Evolutionary conservation across 2,113 vertebrate species (phyloP).

Genomic region (Mystacornis crossleyi): DNA sequence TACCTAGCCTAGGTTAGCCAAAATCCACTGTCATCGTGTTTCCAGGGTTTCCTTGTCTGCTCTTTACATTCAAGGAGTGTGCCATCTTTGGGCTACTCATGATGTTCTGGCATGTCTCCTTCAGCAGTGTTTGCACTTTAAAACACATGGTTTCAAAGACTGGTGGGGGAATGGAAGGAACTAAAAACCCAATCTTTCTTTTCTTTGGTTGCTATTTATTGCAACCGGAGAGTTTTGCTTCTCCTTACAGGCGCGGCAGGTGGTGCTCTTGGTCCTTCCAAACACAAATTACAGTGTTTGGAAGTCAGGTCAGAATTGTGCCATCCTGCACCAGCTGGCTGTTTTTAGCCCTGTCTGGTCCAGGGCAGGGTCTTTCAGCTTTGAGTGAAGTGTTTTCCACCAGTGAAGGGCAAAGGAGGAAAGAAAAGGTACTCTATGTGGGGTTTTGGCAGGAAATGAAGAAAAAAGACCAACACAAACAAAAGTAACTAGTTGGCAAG

Average conservation of each 20-base stretch:
- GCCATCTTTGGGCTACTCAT: background rate
- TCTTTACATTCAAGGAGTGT: background rate
- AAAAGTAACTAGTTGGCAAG: background rate
- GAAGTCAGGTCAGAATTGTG: background rate
- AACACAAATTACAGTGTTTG: background rate
- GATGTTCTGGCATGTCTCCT: background rate
- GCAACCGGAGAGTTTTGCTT: background rate
- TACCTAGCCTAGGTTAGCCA: background rate
- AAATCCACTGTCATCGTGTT: fast-evolving
- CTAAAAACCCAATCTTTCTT: background rate
- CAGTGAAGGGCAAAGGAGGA: background rate
- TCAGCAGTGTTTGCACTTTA: background rate
- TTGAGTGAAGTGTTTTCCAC: background rate
- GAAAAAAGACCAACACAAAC: background rate
- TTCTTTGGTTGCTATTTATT: background rate
- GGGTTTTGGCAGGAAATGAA: background rate
- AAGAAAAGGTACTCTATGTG: background rate
- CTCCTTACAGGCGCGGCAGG: background rate
- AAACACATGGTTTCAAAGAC: background rate
- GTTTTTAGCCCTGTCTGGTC: background rate
- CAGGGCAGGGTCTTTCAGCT: background rate
- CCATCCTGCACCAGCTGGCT: background rate
- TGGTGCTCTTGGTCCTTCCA: slow-evolving; percentile 43
- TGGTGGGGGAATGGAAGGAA: background rate
- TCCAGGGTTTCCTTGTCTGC: background rate